Evolutionary conservation across 2,888 invertebrate species (phyloP).

Genomic region (Papilio protenor): DNA sequence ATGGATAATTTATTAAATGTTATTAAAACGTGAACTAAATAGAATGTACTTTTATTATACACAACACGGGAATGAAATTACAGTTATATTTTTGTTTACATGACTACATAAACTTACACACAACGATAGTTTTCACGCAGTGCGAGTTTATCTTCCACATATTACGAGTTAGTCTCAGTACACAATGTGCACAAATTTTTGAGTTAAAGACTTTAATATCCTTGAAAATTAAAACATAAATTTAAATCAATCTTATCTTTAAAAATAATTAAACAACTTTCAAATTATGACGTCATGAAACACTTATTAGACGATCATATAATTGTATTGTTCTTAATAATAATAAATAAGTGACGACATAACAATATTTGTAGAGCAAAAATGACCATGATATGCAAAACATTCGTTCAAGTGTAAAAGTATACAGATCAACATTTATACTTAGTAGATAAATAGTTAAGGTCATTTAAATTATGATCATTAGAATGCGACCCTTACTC

Average conservation of each 20-base stretch:
- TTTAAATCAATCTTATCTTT: background rate
- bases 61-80: slow-evolving; percentile 14
- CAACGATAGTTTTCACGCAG: background rate
- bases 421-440: background rate
- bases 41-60: background rate
- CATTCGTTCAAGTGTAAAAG: background rate
- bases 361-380: background rate
- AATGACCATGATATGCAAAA: background rate
- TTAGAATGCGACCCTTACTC: slow-evolving; percentile 49
- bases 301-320: background rate
- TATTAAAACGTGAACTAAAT: slow-evolving; percentile 6
- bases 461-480: slow-evolving; percentile 57
- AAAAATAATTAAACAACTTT: background rate
- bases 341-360: too few species aligned
- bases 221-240: background rate
- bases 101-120: background rate
- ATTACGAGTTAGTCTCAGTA: background rate
- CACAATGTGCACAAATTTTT: background rate
- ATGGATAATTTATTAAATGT: slow-evolving; percentile 14
- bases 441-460: slow-evolving; percentile 48
- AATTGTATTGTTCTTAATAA: too few species aligned
- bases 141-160: background rate
- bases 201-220: background rate
- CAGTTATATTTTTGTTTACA: background rate
- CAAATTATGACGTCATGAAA: background rate